A percentile compares a stretch with the other conserved stretches of the same genome.
Conservation (phyloP, 2,888 invertebrate species). For the Trypoxylon attenuatum region DNA sequence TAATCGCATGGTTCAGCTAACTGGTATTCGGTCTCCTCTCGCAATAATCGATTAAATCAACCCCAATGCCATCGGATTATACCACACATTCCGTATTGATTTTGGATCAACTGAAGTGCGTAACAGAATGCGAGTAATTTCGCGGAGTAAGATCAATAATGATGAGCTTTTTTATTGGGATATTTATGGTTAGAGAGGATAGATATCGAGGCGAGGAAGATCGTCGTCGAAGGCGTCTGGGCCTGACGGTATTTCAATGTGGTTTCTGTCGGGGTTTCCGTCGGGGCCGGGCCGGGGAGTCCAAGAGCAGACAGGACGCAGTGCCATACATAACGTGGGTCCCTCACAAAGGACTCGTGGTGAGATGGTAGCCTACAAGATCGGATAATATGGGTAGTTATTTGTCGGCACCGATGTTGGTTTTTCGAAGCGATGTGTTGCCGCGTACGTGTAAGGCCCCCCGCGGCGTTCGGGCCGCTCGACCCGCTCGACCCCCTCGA, state of each 20-base stretch:
- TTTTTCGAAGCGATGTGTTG: slow-evolving; percentile 66
- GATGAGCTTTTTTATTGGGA: no score
- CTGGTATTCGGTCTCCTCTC: slow-evolving; percentile 22
- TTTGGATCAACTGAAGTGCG: no score
- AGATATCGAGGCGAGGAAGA: no score
- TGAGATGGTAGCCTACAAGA: slow-evolving; percentile 73
- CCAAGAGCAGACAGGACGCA: no score
- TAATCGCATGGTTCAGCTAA: slow-evolving; percentile 35
- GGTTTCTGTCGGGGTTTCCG: no score
- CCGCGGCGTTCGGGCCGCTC: slow-evolving; percentile 69
- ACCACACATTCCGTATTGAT: neutral
- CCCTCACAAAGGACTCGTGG: slow-evolving; percentile 69
- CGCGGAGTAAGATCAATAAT: no score
- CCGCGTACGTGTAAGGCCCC: slow-evolving; percentile 66
- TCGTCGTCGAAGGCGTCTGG: no score
- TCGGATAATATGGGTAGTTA: slow-evolving; percentile 74
- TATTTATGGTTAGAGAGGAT: no score
- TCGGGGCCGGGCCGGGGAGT: neutral
- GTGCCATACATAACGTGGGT: slow-evolving; percentile 60
- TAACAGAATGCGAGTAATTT: no score
- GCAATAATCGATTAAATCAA: neutral
- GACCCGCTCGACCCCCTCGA: slow-evolving; percentile 49
- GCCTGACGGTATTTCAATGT: no score
- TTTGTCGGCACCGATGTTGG: slow-evolving; percentile 74
- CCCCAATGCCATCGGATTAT: neutral